These are phyloP conservation scores for Hystrix brachyura DNA, from an alignment of 2,113 vertebrate genomes.

Conservation along the genomic window DNA sequence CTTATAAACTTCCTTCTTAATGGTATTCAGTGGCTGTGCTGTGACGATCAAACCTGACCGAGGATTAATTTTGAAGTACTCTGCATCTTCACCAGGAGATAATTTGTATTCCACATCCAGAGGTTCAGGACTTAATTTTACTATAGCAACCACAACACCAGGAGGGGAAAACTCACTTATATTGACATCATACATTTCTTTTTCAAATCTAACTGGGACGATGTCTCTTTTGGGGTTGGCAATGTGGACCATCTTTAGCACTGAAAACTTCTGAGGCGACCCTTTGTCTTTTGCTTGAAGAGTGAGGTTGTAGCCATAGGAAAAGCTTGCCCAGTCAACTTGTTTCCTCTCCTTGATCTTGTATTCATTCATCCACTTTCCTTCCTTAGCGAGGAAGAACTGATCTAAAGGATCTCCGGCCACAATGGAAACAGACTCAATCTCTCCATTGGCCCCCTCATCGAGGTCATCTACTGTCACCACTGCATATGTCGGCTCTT, in stretches of 20 bases:
- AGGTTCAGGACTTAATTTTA: slow-evolving; percentile 92
- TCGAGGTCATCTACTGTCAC: slow-evolving; percentile 94
- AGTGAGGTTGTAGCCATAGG: slow-evolving; percentile 94
- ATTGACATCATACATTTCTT: slow-evolving; percentile 91
- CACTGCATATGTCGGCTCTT: slow-evolving; percentile 92
- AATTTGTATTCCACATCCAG: slow-evolving; percentile 93
- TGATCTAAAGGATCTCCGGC: slow-evolving; percentile 93
- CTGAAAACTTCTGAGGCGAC: slow-evolving; percentile 94
- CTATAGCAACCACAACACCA: slow-evolving; percentile 91
- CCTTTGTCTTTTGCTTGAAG: slow-evolving; percentile 97
- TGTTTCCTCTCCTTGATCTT: slow-evolving; percentile 92
- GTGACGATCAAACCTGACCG: slow-evolving; percentile 95
- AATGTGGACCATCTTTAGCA: slow-evolving; percentile 90
- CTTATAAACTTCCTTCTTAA: slow-evolving; percentile 92
- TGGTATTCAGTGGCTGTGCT: slow-evolving; percentile 90
- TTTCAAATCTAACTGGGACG: slow-evolving; percentile 91
- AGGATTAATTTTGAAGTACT: slow-evolving; percentile 94
- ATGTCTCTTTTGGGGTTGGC: slow-evolving; percentile 87
- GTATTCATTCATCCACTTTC: slow-evolving; percentile 92
- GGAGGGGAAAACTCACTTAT: slow-evolving; percentile 97
- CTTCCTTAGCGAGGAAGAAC: slow-evolving; percentile 92
- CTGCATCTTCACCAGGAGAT: slow-evolving; percentile 90
- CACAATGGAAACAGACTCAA: slow-evolving; percentile 94
- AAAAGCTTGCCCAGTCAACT: slow-evolving; percentile 92
- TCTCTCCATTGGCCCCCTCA: slow-evolving; percentile 96